These are phyloP conservation scores for Phylloscopus whistleri DNA, from an alignment of 2,113 vertebrate genomes.

Conservation along the genomic window DNA sequence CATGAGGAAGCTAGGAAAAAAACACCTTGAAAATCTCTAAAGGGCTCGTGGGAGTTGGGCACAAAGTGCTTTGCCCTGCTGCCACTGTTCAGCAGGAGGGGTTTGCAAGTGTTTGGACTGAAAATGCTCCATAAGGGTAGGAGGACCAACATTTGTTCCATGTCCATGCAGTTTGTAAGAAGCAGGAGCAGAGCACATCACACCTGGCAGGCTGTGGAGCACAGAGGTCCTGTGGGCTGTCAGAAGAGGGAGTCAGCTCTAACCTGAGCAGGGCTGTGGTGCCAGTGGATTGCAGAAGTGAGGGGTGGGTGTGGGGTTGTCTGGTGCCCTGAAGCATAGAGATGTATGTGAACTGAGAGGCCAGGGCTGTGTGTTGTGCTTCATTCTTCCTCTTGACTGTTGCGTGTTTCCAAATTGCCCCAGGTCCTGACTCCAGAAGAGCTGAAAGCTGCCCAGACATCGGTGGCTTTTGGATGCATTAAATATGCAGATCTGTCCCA, in stretches of 20 bases:
- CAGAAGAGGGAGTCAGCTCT: neutral
- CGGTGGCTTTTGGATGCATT: conserved; percentile 93
- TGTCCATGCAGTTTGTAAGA: rapidly evolving
- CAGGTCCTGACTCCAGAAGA: conserved; percentile 85
- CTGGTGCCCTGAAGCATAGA: neutral
- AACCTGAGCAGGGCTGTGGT: neutral
- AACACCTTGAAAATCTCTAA: neutral
- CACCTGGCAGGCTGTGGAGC: neutral
- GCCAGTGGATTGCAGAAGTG: neutral
- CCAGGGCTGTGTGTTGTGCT: rapidly evolving
- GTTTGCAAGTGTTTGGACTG: neutral
- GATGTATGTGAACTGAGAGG: neutral
- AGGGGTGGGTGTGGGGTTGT: neutral
- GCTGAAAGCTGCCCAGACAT: conserved; percentile 83
- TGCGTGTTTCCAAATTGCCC: neutral
- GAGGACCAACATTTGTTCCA: rapidly evolving
- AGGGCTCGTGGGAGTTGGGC: neutral
- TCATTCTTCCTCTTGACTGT: neutral
- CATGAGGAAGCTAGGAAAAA: neutral
- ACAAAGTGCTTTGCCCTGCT: neutral
- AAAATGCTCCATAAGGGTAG: neutral
- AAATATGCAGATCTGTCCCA: conserved; percentile 97
- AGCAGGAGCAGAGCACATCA: neutral
- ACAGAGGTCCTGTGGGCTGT: neutral
- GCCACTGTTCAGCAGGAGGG: neutral